Evolutionary conservation across 35 echinoderm and acorn worm genomes (phyloP), one percentile per base, ranked within the genome.

Genomic region (Acanthaster planci): DNA sequence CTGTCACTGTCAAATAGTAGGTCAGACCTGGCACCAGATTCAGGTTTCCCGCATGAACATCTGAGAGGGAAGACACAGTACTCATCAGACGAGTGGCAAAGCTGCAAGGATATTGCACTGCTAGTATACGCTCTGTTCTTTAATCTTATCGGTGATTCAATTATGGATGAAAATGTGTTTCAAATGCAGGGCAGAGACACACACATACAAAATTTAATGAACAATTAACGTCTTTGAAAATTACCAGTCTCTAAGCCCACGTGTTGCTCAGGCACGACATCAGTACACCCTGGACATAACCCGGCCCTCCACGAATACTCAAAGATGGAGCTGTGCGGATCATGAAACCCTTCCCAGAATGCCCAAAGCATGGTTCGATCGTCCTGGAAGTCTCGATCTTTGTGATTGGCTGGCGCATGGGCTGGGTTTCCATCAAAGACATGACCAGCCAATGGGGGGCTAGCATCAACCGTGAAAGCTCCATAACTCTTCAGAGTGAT

Each of bases 291-390:
- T 34, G 39, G 39, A 67, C 84, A 86, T 26, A 39, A n/a, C 21
- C 84, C 84, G 2, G 72, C 30, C 35, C 35, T 86, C 58, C 37
- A 75, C 19, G 84, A 76, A 76, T 78, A 86, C 1, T 68, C 84
- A 5, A 86, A 4, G 12, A 86, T 7, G 1, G 84, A 12, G 23
- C 30, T 86, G n/a, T 86, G 84, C 7, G 84, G 84, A 77, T 86
- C 84, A 76, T 86, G 39, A 51, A 86, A 86, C 4, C 84, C 84
- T 76, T 86, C 67, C 84, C 84, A 86, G 67, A 29, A 37, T 8
- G 84, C 67, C 76, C 84, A 38, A 22, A 86, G 8, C 0, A 37
- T 18, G 21, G 30, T 38, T 34, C 38, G 51, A 18, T 54, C 18
- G 7, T 40, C 21, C 60, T 39, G 32, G 57, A 34, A 86, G 44